Base-by-base conservation (phyloP, 2,113 vertebrate genomes). In the Psettodes erumei region DNA sequence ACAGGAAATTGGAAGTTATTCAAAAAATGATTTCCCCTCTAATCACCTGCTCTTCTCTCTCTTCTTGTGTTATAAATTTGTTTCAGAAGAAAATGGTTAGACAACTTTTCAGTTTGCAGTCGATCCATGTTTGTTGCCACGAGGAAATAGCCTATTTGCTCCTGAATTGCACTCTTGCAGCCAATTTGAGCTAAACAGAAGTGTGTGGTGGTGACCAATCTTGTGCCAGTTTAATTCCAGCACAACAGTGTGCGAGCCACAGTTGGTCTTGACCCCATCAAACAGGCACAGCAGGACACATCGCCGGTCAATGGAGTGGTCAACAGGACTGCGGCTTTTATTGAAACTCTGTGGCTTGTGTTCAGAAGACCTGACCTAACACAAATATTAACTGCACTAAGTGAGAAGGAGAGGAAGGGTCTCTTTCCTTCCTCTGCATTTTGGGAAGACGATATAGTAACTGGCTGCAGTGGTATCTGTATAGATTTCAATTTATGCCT, bases 241-340 rank as follows among this genome's bases (percentile, higher is more conserved):
- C 28, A 58, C 69, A 87, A 85, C 81, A 75, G 78, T 85, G 77
- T 86, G 86, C 60, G 86, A 90, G 78, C 81, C 77, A 60, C 81
- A 61, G 76, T 79, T 82, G 86, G 87, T 83, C 82, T 48, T 72
- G 90, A 92, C 91, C 91, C 79, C 88, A 91, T 91, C 88, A 90
- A 81, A 82, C 68, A 60, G 71, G 42, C 87, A 73, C 89, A 86
- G 88, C 74, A 68, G 79, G 88, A 85, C 60, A 71, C 70, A 75
- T 43, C 6, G 12, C 76, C 65, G 84, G 82, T 88, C 86, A 91
- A 77, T 75, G 76, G 37, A 86, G 76, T 85, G 88, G 84, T 90
- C 90, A 88, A 77, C 64, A 58, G 58, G 64, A 81, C 75, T 75
- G 78, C 54, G 71, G 84, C 86, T 83, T 78, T 86, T 82, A 77